Conservation (phyloP, 2,797 vertebrate genomes). For the Gymnothorax javanicus region DNA sequence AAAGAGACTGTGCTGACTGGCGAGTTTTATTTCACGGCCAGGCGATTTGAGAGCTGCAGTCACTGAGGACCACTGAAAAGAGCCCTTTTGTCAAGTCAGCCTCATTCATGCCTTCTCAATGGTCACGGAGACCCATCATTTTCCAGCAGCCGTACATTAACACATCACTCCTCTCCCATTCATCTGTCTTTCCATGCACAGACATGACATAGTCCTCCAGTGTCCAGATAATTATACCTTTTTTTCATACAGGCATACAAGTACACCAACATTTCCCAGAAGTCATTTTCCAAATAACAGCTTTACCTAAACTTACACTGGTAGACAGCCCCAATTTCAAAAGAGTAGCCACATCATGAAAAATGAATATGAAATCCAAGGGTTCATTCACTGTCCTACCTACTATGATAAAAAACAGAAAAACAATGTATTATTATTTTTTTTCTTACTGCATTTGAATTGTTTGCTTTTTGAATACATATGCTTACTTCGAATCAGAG, state of each 20-base stretch:
- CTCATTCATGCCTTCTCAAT: constrained; percentile 40
- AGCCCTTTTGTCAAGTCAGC: constrained; percentile 41
- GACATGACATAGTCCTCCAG: background rate
- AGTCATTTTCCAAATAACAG: background rate
- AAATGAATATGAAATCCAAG: too few relatives aligned
- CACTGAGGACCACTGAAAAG: constrained; percentile 44
- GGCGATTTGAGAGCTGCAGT: constrained; percentile 38
- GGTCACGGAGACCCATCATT: constrained; percentile 19
- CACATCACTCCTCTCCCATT: constrained; percentile 21
- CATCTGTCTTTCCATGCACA: constrained; percentile 24
- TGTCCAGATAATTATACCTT: background rate
- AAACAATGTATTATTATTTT: too few relatives aligned
- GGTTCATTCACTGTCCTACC: too few relatives aligned
- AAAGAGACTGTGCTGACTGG: constrained; percentile 24
- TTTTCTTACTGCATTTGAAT: too few relatives aligned
- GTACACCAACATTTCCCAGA: background rate
- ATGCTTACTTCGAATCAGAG: too few relatives aligned
- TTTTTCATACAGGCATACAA: background rate
- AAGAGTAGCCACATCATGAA: too few relatives aligned
- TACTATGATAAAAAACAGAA: too few relatives aligned
- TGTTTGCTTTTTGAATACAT: too few relatives aligned
- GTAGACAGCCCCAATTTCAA: too few relatives aligned
- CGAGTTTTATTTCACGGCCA: constrained; percentile 41
- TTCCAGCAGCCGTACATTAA: constrained; percentile 31
- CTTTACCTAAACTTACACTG: background rate